A percentile compares a stretch with the other conserved stretches of the same genome.
Evolutionary conservation across 2,888 invertebrate species (phyloP).

Genomic region (Steromphala cineraria): DNA sequence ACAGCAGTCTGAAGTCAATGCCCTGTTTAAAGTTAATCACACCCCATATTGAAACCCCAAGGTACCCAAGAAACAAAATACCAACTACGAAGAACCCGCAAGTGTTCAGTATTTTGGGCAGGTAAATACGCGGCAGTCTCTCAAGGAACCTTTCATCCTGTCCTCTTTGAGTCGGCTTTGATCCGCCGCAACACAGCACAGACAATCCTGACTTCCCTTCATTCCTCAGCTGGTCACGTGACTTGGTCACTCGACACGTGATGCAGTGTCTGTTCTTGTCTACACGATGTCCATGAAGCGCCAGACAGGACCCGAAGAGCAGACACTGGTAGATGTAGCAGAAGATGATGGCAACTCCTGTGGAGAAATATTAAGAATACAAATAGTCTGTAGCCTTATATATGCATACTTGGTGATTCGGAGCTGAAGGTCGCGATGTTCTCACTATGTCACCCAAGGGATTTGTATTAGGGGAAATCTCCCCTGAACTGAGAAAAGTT

Average conservation of each 20-base stretch:
- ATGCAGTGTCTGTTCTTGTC: slow-evolving; percentile 50
- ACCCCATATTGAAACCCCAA: slow-evolving; percentile 59
- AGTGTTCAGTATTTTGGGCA: slow-evolving; percentile 43
- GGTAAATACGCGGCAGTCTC: slow-evolving; percentile 45
- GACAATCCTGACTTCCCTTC: slow-evolving; percentile 30
- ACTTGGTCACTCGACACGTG: slow-evolving; percentile 43
- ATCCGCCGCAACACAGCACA: slow-evolving; percentile 70
- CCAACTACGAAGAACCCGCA: slow-evolving; percentile 43
- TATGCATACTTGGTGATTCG: too few relatives aligned
- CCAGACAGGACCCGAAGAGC: slow-evolving; percentile 64
- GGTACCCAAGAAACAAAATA: slow-evolving; percentile 48
- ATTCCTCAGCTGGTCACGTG: slow-evolving; percentile 41
- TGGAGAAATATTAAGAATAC: slow-evolving; percentile 24
- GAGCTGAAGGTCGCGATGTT: too few relatives aligned
- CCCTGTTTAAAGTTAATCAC: slow-evolving; percentile 54
- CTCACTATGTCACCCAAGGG: too few relatives aligned
- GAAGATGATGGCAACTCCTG: slow-evolving; percentile 65
- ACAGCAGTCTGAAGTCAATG: slow-evolving; percentile 54
- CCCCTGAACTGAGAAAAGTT: too few relatives aligned
- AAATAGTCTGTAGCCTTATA: background rate
- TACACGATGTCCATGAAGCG: slow-evolving; percentile 59
- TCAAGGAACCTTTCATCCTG: slow-evolving; percentile 56
- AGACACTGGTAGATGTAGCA: slow-evolving; percentile 67
- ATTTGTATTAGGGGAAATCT: too few relatives aligned
- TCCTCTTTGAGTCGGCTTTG: slow-evolving; percentile 36